Evolutionary conservation across 2,888 invertebrate genomes (phyloP).

Genomic region (Xestoiulus laeticollis): DNA sequence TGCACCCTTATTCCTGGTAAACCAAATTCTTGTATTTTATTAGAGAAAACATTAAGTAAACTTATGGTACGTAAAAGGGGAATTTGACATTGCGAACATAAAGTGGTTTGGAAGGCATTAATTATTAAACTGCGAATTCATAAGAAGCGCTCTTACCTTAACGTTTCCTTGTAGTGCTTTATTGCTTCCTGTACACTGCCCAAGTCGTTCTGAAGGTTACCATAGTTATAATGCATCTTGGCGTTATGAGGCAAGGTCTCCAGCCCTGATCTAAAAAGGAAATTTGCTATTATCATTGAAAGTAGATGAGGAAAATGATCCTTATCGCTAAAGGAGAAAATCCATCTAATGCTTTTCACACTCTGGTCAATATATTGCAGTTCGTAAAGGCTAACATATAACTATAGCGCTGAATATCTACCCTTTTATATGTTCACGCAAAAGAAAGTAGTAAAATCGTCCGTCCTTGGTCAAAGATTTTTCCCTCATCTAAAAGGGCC

Average conservation of each 20-base stretch:
- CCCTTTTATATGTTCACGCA: not conserved
- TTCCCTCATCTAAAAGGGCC: not conserved
- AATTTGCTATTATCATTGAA: conserved; percentile 40
- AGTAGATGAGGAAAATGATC: not conserved
- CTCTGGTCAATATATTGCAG: not conserved
- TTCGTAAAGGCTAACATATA: not conserved
- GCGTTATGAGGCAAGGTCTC: conserved; percentile 85
- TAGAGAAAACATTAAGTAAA: too few species aligned
- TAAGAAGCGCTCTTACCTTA: conserved; percentile 63
- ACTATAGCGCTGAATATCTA: not conserved
- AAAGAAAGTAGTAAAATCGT: not conserved
- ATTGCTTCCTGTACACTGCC: conserved; percentile 61
- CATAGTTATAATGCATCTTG: conserved; percentile 65
- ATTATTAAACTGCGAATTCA: not conserved
- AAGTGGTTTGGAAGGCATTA: not conserved
- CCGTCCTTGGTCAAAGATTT: not conserved
- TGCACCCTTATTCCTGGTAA: not conserved
- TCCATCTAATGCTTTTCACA: not conserved
- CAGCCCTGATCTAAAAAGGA: conserved; percentile 76
- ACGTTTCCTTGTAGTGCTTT: conserved; percentile 62
- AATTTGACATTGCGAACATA: not conserved
- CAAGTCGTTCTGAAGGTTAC: conserved; percentile 63
- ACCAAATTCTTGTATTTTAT: not conserved
- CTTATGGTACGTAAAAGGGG: too few species aligned
- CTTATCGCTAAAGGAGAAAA: not conserved